These are phyloP conservation scores for Lethenteron reissneri DNA, from an alignment of 2,113 vertebrate species.

Conservation along the genomic window DNA sequence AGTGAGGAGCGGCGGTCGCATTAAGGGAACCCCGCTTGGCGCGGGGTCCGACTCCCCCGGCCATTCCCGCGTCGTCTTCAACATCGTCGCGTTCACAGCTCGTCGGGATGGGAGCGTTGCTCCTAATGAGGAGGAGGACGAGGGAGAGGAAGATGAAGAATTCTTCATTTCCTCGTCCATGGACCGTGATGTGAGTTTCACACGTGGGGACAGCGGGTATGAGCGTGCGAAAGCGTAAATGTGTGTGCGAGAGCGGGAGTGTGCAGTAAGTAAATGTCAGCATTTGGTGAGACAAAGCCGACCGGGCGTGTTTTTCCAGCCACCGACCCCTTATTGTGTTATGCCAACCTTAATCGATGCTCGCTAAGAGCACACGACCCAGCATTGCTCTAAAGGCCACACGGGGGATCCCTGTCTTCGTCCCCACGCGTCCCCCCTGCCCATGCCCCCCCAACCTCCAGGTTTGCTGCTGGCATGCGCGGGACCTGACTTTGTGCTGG, in stretches of 20 bases:
- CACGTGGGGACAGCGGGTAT: background rate
- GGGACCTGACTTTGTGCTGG: conserved; percentile 56
- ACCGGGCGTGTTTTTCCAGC: background rate
- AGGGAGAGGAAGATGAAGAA: conserved; percentile 13
- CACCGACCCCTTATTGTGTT: too few species aligned
- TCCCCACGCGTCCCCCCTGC: background rate
- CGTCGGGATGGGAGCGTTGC: conserved; percentile 3
- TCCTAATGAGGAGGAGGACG: too few species aligned
- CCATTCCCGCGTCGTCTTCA: conserved; percentile 75
- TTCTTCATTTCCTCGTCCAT: conserved; percentile 80
- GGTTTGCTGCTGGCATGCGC: conserved; percentile 84
- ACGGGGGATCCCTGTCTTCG: background rate
- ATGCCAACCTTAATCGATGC: too few species aligned
- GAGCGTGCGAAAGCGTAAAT: background rate
- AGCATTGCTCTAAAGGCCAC: background rate
- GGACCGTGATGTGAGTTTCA: conserved; percentile 54
- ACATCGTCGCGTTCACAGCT: conserved; percentile 37
- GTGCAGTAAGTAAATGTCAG: background rate
- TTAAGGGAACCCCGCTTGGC: too few species aligned
- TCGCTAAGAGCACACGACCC: too few species aligned
- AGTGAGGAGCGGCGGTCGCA: conserved; percentile 18
- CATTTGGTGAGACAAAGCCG: background rate
- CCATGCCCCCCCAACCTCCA: conserved; percentile 15
- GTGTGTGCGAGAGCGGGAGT: background rate
- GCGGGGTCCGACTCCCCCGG: conserved; percentile 53